These are phyloP conservation scores for Apamea monoglypha DNA, from an alignment of 2,888 invertebrate species.

Conservation along the genomic window DNA sequence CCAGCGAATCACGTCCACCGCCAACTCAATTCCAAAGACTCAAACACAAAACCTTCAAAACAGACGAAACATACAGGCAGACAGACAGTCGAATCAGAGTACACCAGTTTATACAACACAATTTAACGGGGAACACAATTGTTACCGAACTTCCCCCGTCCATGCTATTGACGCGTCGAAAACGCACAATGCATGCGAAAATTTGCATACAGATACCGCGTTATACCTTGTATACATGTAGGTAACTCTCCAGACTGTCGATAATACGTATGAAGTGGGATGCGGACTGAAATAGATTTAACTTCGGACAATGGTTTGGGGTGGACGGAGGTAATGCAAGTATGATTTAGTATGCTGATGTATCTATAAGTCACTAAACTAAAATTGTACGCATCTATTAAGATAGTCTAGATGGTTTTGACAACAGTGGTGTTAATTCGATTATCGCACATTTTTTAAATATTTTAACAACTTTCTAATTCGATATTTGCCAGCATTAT, in stretches of 20 bases:
- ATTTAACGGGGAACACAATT: conserved; percentile 80
- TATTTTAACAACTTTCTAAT: no score
- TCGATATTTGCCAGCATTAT: no score
- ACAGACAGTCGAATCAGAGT: conserved; percentile 58
- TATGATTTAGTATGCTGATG: background rate
- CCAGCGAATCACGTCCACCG: background rate
- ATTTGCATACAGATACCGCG: conserved; percentile 81
- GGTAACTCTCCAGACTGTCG: conserved; percentile 49
- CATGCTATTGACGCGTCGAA: conserved; percentile 70
- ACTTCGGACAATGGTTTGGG: conserved; percentile 40
- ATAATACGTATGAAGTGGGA: conserved; percentile 50
- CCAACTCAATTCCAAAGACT: conserved; percentile 1
- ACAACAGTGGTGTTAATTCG: no score
- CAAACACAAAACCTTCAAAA: conserved; percentile 53
- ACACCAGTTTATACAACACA: conserved; percentile 71
- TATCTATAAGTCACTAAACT: background rate
- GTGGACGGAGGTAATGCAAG: background rate
- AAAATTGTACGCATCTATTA: background rate
- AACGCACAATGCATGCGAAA: conserved; percentile 79
- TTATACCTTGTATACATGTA: conserved; percentile 36
- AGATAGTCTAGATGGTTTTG: no score
- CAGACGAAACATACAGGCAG: conserved; percentile 40
- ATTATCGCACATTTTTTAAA: no score
- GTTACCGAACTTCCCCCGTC: conserved; percentile 73
- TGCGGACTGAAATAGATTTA: conserved; percentile 50